These are phyloP conservation scores for Egretta garzetta DNA, from an alignment of 2,113 vertebrate species.

Conservation along the genomic window DNA sequence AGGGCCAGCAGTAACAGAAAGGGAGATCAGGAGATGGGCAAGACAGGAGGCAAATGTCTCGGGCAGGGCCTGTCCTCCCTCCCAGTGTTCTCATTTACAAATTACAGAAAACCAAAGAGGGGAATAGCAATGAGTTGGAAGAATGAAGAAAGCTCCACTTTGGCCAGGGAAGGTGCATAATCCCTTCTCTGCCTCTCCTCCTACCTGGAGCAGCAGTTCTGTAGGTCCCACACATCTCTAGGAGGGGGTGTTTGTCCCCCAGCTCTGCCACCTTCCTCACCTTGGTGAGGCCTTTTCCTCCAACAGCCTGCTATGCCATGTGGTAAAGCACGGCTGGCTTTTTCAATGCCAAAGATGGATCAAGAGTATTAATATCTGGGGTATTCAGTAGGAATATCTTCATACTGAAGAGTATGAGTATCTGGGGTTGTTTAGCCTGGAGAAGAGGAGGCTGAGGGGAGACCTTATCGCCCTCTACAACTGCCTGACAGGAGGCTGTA, in stretches of 20 bases:
- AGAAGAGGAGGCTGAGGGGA: too few relatives aligned
- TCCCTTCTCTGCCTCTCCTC: not conserved
- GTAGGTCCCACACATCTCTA: not conserved
- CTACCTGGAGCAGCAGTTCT: not conserved
- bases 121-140: not conserved
- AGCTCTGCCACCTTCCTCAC: rapidly evolving
- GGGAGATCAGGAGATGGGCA: not conserved
- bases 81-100: not conserved
- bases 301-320: rapidly evolving
- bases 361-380: not conserved
- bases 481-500: too few relatives aligned
- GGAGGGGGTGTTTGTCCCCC: not conserved
- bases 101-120: not conserved
- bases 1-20: not conserved
- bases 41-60: not conserved
- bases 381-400: too few relatives aligned
- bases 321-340: rapidly evolving
- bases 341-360: not conserved
- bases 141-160: not conserved
- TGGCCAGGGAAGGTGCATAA: not conserved
- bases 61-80: not conserved
- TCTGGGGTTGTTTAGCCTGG: too few relatives aligned
- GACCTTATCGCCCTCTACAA: too few relatives aligned
- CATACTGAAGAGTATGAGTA: too few relatives aligned
- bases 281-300: not conserved